Evolutionary conservation across 2,113 vertebrate genomes (phyloP).

Genomic region (Kryptolebias marmoratus): DNA sequence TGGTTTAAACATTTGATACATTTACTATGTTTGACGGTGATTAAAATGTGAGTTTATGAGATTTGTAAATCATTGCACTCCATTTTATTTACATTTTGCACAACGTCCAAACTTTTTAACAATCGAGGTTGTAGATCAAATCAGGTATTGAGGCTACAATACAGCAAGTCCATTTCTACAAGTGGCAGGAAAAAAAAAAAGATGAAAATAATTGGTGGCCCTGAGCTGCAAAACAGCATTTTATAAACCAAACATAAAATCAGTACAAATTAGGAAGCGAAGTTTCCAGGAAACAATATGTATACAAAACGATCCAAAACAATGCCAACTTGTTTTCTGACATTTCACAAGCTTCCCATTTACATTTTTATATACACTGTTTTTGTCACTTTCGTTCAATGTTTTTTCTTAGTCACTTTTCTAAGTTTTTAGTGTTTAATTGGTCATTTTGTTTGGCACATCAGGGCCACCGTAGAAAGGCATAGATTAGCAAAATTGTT

Average conservation of each 20-base stretch:
- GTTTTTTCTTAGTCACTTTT: too few species aligned
- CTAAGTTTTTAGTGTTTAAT: neutral
- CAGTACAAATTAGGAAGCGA: too few species aligned
- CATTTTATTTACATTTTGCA: too few species aligned
- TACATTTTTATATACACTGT: neutral
- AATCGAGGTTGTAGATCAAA: conserved; percentile 6
- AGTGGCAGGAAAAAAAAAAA: conserved; percentile 30
- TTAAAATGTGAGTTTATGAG: too few species aligned
- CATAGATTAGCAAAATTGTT: conserved; percentile 26
- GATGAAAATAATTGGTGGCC: neutral
- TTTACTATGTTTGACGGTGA: too few species aligned
- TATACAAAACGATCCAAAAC: neutral
- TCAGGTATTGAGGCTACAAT: conserved; percentile 31
- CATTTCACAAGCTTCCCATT: neutral
- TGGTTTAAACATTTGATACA: too few species aligned
- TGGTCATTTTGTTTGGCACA: neutral
- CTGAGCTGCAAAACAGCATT: neutral
- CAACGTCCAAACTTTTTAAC: too few species aligned
- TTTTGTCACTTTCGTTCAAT: neutral
- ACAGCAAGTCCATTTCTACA: conserved; percentile 31
- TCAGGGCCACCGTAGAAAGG: neutral
- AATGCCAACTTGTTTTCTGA: neutral
- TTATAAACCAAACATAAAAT: neutral
- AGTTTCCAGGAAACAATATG: neutral
- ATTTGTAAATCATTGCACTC: too few species aligned